Conservation (phyloP, 2,113 vertebrate genomes). For the Entomyzon cyanotis region DNA sequence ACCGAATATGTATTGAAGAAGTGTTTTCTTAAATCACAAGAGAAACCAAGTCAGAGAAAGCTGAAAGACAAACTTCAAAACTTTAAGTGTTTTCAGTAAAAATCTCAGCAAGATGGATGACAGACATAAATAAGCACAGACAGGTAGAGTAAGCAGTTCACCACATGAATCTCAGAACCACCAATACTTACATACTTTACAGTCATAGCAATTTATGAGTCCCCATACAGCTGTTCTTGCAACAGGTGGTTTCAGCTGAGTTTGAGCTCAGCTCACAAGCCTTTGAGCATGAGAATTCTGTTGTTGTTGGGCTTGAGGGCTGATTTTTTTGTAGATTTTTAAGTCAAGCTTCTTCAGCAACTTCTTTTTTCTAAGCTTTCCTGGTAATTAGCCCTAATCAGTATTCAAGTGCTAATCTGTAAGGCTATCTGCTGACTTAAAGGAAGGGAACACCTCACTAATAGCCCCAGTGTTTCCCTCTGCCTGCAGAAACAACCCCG, state of each 20-base stretch:
- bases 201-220: slow-evolving; percentile 14
- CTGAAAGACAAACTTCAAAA: neutral
- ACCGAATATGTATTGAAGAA: neutral
- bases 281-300: neutral
- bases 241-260: neutral
- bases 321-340: neutral
- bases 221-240: neutral
- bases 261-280: neutral
- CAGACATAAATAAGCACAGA: slow-evolving; percentile 3
- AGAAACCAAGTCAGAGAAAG: neutral
- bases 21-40: neutral
- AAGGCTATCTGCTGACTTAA: slow-evolving; percentile 55
- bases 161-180: neutral
- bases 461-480: slow-evolving; percentile 69
- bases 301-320: neutral
- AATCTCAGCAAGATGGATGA: neutral
- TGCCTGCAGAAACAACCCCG: slow-evolving; percentile 31
- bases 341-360: neutral
- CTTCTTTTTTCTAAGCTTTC: slow-evolving; percentile 6
- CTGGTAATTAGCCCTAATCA: slow-evolving; percentile 19
- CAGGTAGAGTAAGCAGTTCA: neutral
- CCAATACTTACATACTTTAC: neutral
- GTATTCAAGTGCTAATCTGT: slow-evolving; percentile 34
- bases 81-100: neutral
- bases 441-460: slow-evolving; percentile 66